Evolutionary conservation across 2,888 invertebrate genomes (phyloP).

Genomic region (Orgyia antiqua): DNA sequence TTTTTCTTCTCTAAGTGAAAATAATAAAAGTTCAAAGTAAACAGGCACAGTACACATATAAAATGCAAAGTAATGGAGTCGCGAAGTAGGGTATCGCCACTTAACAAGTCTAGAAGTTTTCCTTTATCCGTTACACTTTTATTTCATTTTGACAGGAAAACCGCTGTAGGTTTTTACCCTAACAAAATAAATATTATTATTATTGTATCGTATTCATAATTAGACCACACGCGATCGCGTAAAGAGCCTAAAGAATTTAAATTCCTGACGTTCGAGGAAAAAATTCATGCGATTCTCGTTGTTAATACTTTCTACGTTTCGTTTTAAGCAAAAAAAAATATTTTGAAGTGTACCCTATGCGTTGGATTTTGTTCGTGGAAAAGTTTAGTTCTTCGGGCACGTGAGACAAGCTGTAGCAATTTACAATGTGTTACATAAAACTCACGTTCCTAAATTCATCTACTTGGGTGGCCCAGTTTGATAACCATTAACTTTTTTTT

Average conservation of each 20-base stretch:
- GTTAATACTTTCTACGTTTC: constrained; percentile 64
- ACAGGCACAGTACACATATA: constrained; percentile 37
- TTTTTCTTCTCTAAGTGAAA: constrained; percentile 29
- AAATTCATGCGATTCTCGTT: constrained; percentile 59
- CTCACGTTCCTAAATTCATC: constrained; percentile 59
- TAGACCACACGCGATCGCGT: constrained; percentile 73
- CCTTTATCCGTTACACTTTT: constrained; percentile 48
- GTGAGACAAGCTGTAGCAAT: constrained; percentile 54
- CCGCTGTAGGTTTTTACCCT: constrained; percentile 34
- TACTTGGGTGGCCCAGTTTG: constrained; percentile 68
- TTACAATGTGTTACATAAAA: constrained; percentile 66
- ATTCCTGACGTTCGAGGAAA: constrained; percentile 65
- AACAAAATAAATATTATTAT: constrained; percentile 36
- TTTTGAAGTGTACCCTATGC: constrained; percentile 62
- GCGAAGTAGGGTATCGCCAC: constrained; percentile 49
- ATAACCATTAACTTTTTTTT: constrained; percentile 66
- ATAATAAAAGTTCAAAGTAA: constrained; percentile 36
- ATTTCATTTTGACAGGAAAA: constrained; percentile 49
- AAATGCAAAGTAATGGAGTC: constrained; percentile 46
- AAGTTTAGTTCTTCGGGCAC: constrained; percentile 43
- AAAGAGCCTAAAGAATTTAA: constrained; percentile 66
- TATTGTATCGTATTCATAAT: constrained; percentile 60
- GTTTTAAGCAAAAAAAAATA: constrained; percentile 54
- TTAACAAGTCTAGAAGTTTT: constrained; percentile 49
- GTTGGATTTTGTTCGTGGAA: constrained; percentile 58